Evolutionary conservation across 2,888 invertebrate species (phyloP), one percentile per base, ranked within the genome.

Genomic region (Tillus elongatus): DNA sequence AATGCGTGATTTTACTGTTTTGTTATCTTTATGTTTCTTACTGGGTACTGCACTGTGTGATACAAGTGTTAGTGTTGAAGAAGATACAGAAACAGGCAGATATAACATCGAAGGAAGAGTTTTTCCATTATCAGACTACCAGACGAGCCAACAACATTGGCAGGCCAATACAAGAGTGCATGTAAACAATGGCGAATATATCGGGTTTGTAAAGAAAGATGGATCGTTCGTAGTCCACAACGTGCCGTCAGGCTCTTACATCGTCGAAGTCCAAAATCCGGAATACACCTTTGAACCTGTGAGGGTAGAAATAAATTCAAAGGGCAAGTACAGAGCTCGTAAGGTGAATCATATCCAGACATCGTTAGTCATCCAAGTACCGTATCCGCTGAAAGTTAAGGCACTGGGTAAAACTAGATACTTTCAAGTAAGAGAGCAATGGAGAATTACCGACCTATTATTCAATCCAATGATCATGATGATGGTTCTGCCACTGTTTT

Each of bases 381-480:
- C 88, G 1, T 97, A 97, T 65, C 97, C 98, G 2, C 69, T 98
- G 31, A 80, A 85, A 61, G 73, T 98, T 70, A 87, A 89, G 57
- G 79, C 91, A 0, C 58, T 86, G 12, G 82, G 85, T 9, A 81
- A 77, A 49, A 82, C 81, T 51, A 78, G 57, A 41, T 91, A 89
- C 67, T 98, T 97, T 69, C 92, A 95, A 71, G 72, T 82, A 11
- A 71, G 97, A 30, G 97, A 98, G 61, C 93, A 96, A 58, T 96
- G 95, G 95, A 77, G 95, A 58, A 71, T 96, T 8, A 95, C 95
- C 0, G 97, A 98, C 69, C 88, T 97, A 65, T 65, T 98, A 16
- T 87, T 95, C 64, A 95, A 89, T 64, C 96, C 96, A 2, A 96
- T 96, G 95, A 88, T 96, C 3, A 73, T 97, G 43, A 96, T 96